phyloP scores from a whole-genome alignment of 1,140 invertebrate genomes.

The Coenobita brevimanus region DNA sequence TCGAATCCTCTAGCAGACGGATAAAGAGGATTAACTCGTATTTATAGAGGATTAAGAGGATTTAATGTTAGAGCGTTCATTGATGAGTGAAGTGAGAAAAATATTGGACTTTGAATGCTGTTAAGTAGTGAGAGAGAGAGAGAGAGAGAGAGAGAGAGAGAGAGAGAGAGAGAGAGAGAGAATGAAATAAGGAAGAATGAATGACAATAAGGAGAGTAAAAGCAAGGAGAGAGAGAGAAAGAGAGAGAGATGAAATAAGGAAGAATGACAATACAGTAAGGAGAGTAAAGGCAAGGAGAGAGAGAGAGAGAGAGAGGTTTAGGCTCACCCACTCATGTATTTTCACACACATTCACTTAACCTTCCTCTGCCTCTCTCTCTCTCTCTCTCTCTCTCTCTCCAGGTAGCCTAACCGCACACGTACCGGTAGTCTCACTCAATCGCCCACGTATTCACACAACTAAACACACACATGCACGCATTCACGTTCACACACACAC shows the following conservation, averaged over 20 bases:
- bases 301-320: background rate
- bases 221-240: no score
- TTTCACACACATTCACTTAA: no score
- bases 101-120: no score
- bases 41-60: no score
- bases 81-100: no score
- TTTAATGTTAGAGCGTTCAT: no score
- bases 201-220: background rate
- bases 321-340: no score
- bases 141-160: background rate
- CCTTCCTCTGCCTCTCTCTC: constrained; percentile 1
- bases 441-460: background rate
- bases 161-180: constrained; percentile 27
- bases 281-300: background rate
- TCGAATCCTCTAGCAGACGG: no score
- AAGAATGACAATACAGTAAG: no score
- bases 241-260: no score
- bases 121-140: background rate
- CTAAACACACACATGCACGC: background rate
- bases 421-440: background rate
- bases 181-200: background rate
- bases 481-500: background rate
- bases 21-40: no score
- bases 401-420: background rate
- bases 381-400: background rate